Evolutionary conservation across 2,888 invertebrate genomes (phyloP).

Genomic region (Caenorhabditis sp.): DNA sequence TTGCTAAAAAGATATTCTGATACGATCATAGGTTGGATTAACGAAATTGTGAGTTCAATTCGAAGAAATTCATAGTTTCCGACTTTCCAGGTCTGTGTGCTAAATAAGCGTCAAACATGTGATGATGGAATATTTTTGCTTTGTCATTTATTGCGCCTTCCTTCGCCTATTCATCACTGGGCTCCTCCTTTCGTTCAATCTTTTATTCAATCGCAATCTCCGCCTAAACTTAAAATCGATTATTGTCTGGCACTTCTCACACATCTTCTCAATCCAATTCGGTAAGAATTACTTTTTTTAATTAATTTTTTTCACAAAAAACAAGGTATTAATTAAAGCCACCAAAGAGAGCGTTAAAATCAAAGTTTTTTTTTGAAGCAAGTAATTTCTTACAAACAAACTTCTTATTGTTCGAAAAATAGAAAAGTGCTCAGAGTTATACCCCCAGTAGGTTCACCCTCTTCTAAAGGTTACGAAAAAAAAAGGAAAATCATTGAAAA

Average conservation of each 20-base stretch:
- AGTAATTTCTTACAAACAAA: too few species aligned
- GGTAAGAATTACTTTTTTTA: constrained; percentile 19
- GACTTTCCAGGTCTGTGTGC: constrained; percentile 49
- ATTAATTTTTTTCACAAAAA: constrained; percentile 34
- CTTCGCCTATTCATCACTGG: constrained; percentile 62
- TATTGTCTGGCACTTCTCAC: constrained; percentile 64
- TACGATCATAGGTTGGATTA: constrained; percentile 60
- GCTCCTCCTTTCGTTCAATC: constrained; percentile 59
- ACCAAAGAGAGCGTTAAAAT: too few species aligned
- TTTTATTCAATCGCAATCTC: constrained; percentile 44
- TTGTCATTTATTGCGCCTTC: constrained; percentile 64
- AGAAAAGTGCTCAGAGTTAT: too few species aligned
- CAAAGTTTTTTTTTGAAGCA: too few species aligned
- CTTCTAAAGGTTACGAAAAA: too few species aligned
- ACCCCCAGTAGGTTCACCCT: too few species aligned
- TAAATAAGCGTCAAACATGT: constrained; percentile 55
- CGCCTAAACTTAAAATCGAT: constrained; percentile 55
- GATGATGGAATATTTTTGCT: constrained; percentile 65
- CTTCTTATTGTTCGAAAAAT: too few species aligned
- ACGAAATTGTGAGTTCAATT: constrained; percentile 53
- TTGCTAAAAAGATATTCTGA: constrained; percentile 56
- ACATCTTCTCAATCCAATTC: constrained; percentile 59
- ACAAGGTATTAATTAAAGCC: too few species aligned
- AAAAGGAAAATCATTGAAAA: too few species aligned
- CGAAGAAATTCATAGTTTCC: neutral